A percentile compares a stretch with the other conserved stretches of the same genome.
Conservation (phyloP, 2,797 vertebrate genomes). For the Coracias cyanogaster region DNA sequence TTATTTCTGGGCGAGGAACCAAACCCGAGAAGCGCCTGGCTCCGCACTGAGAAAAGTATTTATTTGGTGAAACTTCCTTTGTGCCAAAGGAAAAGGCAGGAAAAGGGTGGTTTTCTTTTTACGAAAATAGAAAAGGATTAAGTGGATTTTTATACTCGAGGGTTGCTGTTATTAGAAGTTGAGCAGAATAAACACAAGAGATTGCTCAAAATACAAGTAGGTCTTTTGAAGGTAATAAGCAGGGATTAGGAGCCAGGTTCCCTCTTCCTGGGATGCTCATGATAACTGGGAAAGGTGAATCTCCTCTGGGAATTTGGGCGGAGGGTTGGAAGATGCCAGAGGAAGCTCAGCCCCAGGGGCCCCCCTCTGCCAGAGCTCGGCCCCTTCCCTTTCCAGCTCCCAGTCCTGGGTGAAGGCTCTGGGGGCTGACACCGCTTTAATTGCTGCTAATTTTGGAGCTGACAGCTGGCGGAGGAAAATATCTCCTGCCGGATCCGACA, state of each 20-base stretch:
- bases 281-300: fast-evolving
- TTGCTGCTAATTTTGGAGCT: neutral
- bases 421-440: neutral
- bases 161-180: neutral
- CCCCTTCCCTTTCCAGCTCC: neutral
- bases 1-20: neutral
- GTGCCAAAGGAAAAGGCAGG: neutral
- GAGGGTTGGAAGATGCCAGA: neutral
- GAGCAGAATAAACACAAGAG: neutral
- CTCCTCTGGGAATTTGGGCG: neutral
- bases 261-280: fast-evolving
- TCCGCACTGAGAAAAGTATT: neutral
- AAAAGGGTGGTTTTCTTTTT: neutral
- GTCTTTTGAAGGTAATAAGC: neutral
- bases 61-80: neutral
- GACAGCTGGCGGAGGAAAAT: neutral
- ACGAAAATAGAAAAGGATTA: neutral
- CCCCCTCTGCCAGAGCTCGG: neutral
- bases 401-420: neutral
- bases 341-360: neutral
- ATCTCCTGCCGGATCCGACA: fast-evolving
- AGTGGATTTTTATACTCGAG: neutral
- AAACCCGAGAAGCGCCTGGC: neutral
- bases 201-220: neutral
- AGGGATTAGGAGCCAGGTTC: neutral